A percentile compares a stretch with the other conserved stretches of the same genome.
phyloP scores from a whole-genome alignment of 2,888 invertebrate species.

The Apamea sordens region DNA sequence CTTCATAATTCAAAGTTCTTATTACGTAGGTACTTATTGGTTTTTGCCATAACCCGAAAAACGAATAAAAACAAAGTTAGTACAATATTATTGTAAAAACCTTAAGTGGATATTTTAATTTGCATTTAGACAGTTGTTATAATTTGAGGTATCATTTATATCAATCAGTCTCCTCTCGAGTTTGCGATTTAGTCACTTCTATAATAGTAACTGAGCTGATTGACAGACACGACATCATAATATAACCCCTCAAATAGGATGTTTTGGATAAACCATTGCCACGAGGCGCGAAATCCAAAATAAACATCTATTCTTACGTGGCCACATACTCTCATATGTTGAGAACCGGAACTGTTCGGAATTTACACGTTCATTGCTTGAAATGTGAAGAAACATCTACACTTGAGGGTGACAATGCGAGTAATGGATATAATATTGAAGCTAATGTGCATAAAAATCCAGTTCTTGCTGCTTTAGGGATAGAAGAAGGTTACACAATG shows the following conservation, averaged over 20 bases:
- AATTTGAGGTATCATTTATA: not conserved
- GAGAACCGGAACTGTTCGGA: constrained; percentile 45
- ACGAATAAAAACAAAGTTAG: not conserved
- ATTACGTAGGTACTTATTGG: not conserved
- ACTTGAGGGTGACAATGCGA: constrained; percentile 5
- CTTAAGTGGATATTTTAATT: not conserved
- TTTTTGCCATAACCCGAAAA: constrained; percentile 2
- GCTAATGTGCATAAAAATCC: constrained; percentile 8
- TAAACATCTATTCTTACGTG: constrained; percentile 74
- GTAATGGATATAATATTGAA: constrained; percentile 43
- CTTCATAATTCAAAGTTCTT: not conserved
- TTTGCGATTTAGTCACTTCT: constrained; percentile 29
- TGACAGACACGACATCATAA: constrained; percentile 66
- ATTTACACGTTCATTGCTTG: constrained; percentile 55
- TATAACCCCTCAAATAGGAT: constrained; percentile 71
- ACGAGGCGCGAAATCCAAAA: constrained; percentile 77
- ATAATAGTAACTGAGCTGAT: constrained; percentile 42
- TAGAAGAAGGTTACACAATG: constrained; percentile 58
- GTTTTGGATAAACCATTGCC: constrained; percentile 74
- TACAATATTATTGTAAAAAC: not conserved
- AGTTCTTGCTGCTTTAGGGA: constrained; percentile 22
- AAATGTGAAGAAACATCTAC: constrained; percentile 18
- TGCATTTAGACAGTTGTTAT: not conserved
- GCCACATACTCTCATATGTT: constrained; percentile 50
- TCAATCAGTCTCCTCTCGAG: constrained; percentile 3